Conservation (phyloP, 2,888 invertebrate species). For the Strigamia crassipes region DNA sequence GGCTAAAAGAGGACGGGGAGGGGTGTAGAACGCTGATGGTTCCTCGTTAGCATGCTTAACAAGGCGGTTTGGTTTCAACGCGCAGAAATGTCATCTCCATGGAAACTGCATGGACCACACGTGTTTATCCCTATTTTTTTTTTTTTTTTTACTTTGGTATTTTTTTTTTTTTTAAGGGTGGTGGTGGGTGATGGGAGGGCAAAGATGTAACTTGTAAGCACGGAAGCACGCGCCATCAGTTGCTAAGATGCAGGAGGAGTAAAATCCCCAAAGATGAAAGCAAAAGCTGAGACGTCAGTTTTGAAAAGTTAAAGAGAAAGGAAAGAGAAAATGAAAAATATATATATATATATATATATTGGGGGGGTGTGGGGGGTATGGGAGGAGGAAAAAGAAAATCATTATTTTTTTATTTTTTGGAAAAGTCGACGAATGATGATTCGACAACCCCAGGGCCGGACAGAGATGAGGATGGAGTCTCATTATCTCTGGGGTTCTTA, state of each 20-base stretch:
- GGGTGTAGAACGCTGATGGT: not conserved
- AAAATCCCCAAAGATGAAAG: conserved; percentile 28
- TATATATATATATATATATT: not conserved
- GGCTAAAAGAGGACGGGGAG: not conserved
- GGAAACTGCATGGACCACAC: conserved; percentile 31
- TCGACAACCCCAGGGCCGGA: conserved; percentile 27
- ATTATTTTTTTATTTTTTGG: not conserved
- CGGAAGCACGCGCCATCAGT: conserved; percentile 37
- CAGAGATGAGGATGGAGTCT: not conserved
- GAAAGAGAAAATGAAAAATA: not conserved
- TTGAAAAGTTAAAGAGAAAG: conserved; percentile 21
- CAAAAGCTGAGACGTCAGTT: conserved; percentile 34
- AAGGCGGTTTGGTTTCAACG: conserved; percentile 29
- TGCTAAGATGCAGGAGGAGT: conserved; percentile 22
- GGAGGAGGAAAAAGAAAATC: too few species aligned
- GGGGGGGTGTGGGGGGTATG: not conserved
- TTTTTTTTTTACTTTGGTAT: not conserved
- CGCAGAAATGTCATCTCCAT: conserved; percentile 25
- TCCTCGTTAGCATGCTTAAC: conserved; percentile 37
- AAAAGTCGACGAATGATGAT: not conserved
- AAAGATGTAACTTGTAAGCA: conserved; percentile 34
- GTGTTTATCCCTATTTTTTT: conserved; percentile 19
- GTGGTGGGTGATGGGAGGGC: not conserved
- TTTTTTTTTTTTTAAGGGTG: not conserved
- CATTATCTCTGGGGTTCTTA: conserved; percentile 24